Percentiles rank a stretch among this genome's conserved stretches.
phyloP scores from a whole-genome alignment of 2,888 invertebrate species.

The Taphrorychus bicolor region DNA sequence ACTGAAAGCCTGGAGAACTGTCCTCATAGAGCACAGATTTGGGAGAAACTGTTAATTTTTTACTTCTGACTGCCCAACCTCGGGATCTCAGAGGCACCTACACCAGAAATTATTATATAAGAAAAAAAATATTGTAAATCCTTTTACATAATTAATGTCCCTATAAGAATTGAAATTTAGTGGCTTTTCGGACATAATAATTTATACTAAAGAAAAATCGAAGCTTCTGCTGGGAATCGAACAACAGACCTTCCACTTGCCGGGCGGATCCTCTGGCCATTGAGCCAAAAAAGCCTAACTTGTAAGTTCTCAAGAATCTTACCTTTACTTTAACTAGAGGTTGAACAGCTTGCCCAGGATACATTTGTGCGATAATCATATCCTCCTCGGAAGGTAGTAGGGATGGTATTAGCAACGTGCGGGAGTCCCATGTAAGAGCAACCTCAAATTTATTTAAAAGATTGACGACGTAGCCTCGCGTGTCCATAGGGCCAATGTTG shows the following conservation, averaged over 20 bases:
- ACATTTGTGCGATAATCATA: conserved; percentile 60
- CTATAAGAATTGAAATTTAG: no score
- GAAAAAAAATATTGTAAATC: no score
- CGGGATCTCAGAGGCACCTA: conserved; percentile 68
- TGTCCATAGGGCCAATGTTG: conserved; percentile 73
- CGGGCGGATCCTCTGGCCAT: no score
- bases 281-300: no score
- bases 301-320: no score
- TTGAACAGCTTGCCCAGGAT: conserved; percentile 55
- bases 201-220: no score
- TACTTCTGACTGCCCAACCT: conserved; percentile 70
- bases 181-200: no score
- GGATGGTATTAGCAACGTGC: conserved; percentile 90
- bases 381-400: conserved; percentile 84
- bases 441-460: conserved; percentile 97
- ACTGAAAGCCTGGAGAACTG: conserved; percentile 54
- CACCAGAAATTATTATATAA: not conserved
- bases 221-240: no score
- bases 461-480: conserved; percentile 84
- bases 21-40: conserved; percentile 58
- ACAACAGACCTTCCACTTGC: no score
- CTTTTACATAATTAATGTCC: no score
- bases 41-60: conserved; percentile 65
- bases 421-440: conserved; percentile 93
- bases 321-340: conserved; percentile 60